phyloP scores from a whole-genome alignment of 2,113 vertebrate genomes.

The Ceyx margarethae region DNA sequence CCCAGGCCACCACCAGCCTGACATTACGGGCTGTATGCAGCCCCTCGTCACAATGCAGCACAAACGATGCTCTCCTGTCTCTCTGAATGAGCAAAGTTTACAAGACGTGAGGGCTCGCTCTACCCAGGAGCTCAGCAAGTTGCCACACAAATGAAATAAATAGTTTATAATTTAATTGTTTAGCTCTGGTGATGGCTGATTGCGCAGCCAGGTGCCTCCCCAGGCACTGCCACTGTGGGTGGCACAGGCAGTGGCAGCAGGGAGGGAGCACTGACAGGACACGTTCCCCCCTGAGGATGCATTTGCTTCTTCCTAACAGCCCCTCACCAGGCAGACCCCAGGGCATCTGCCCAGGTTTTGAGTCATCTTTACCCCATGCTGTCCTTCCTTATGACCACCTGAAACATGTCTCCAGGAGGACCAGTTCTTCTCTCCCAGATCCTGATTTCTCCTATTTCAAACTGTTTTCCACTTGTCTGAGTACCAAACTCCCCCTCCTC shows the following conservation, averaged over 20 bases:
- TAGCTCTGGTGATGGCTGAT: neutral
- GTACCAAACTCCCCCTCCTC: neutral
- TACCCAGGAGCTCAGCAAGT: neutral
- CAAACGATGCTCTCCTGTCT: neutral
- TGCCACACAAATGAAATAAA: neutral
- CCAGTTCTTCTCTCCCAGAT: neutral
- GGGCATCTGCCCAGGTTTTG: neutral
- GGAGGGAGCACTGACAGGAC: too few relatives aligned
- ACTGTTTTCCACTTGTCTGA: slow-evolving; percentile 29
- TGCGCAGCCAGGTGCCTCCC: neutral
- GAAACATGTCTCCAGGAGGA: neutral
- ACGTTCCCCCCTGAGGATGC: rapidly evolving
- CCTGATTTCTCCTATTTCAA: neutral
- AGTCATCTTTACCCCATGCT: neutral
- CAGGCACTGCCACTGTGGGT: rapidly evolving
- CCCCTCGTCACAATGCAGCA: rapidly evolving
- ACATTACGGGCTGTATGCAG: neutral
- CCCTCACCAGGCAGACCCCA: neutral
- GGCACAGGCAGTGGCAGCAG: rapidly evolving
- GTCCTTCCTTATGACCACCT: neutral
- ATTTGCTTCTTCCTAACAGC: rapidly evolving
- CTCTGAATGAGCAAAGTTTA: neutral
- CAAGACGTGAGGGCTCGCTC: rapidly evolving
- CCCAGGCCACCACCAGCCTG: neutral
- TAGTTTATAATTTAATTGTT: neutral